A percentile compares a stretch with the other conserved stretches of the same genome.
phyloP scores from a whole-genome alignment of 2,113 vertebrate genomes.

The Monopterus albus region DNA sequence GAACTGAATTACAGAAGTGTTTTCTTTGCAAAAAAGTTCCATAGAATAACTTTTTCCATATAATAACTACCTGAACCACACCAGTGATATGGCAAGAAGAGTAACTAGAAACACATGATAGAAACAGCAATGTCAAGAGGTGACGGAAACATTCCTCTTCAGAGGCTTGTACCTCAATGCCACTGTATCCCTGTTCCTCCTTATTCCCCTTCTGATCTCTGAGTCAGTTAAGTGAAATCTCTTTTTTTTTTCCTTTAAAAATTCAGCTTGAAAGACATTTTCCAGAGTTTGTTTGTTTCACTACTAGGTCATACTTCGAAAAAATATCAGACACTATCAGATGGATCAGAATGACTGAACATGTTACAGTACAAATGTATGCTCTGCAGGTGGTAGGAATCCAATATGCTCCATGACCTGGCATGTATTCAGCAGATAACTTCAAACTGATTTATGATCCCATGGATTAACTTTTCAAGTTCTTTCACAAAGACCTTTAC shows the following conservation, averaged over 20 bases:
- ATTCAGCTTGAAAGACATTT: slow-evolving; percentile 18
- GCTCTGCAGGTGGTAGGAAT: slow-evolving; percentile 44
- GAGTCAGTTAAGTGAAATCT: slow-evolving; percentile 12
- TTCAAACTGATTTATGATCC: slow-evolving; percentile 55
- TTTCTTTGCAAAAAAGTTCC: slow-evolving; percentile 14
- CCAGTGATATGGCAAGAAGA: neutral
- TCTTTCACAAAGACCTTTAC: slow-evolving; percentile 42
- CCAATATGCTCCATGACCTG: slow-evolving; percentile 47
- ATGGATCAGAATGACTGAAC: slow-evolving; percentile 38
- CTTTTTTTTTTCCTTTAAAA: slow-evolving; percentile 24
- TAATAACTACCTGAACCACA: slow-evolving; percentile 11
- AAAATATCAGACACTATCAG: slow-evolving; percentile 13
- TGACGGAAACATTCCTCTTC: slow-evolving; percentile 24
- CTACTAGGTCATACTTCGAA: slow-evolving; percentile 4
- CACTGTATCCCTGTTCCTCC: neutral
- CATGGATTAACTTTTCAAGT: slow-evolving; percentile 68
- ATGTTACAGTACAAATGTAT: slow-evolving; percentile 26
- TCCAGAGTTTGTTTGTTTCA: neutral
- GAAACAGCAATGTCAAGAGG: slow-evolving; percentile 15
- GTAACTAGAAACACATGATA: neutral
- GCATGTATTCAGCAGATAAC: slow-evolving; percentile 39
- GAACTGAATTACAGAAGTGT: neutral
- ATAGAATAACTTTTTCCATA: slow-evolving; percentile 26
- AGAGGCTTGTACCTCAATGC: neutral
- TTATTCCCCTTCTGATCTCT: slow-evolving; percentile 25